Evolutionary conservation across 2,888 invertebrate species (phyloP), one percentile per base, ranked within the genome.

Genomic region (Agonum fuliginosum): DNA sequence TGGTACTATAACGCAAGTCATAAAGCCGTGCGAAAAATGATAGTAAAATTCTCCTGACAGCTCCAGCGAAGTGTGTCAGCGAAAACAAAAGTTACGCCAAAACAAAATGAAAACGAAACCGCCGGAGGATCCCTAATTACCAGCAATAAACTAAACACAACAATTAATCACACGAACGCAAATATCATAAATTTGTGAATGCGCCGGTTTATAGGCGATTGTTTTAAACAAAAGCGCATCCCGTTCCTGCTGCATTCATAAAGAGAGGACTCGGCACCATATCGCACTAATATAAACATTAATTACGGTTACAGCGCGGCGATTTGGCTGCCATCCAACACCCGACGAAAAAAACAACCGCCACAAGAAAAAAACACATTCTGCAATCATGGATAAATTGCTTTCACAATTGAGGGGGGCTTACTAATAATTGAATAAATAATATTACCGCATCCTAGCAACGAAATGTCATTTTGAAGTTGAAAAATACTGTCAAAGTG

Each of bases 241-340:
- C 62, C 67, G 30, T 37, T 19, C 51, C 22, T 67, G 62, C 51
- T 41, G 58, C 27, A 62, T 74, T 74, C 74, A 74, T 74, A 74
- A 74, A 75, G 37, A 43, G 17, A 48, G 54, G 46, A 69, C 37
- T 17, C 72, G 20, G 62, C 58, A 37, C 46, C 65, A 30, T 46
- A 17, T 67, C 20, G 65, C 54, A 51, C 77, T 77, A 69, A 77
- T 77, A 77, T 77, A 77, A 77, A 77, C 70, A 77, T 77, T 77
- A 77, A 77, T 77, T 77, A 77, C 77, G 70, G 77, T 77, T 77
- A 70, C 77, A 77, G 77, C 70, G 30, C 17, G 30, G 10, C 70
- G 77, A 70, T 77, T 77, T 77, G 77, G 77, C 69, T 19, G 27
- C 41, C 70, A 58, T 77, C 77, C 77, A 77, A 27, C 69, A 41